A percentile compares a stretch with the other conserved stretches of the same genome.
Conservation (phyloP, 2,797 vertebrate genomes). For the Amphiprion clarkii region DNA sequence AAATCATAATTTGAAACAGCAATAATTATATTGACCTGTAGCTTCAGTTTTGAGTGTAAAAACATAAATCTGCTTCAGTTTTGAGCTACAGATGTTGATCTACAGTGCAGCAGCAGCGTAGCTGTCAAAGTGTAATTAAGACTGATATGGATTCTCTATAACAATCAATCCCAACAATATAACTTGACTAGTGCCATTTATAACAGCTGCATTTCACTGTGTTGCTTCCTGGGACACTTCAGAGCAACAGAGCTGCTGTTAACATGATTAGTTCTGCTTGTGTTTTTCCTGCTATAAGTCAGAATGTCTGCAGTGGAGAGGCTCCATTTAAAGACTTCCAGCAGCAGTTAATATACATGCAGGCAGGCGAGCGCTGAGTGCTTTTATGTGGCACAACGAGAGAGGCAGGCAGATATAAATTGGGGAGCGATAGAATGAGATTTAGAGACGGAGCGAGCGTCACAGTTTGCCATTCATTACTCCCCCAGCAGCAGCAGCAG, state of each 20-base stretch:
- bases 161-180: neutral
- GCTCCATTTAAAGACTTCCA: constrained; percentile 19
- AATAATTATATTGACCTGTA: no score
- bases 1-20: no score
- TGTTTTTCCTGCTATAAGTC: constrained; percentile 16
- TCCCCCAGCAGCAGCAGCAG: constrained; percentile 25
- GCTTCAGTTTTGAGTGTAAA: no score
- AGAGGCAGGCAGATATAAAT: constrained; percentile 4
- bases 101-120: neutral
- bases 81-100: neutral
- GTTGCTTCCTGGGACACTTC: neutral
- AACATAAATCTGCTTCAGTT: no score
- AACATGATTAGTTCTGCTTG: constrained; percentile 5
- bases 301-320: neutral
- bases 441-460: constrained; percentile 32
- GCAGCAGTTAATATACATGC: neutral
- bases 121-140: neutral
- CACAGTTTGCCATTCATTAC: constrained; percentile 58
- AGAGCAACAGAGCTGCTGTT: constrained; percentile 1
- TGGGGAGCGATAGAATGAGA: constrained; percentile 19
- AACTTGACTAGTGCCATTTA: neutral
- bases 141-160: neutral
- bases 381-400: neutral
- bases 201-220: neutral
- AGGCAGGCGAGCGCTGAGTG: neutral